Evolutionary conservation across 2,797 vertebrate genomes (phyloP).

Genomic region (Chiloscyllium punctatum): DNA sequence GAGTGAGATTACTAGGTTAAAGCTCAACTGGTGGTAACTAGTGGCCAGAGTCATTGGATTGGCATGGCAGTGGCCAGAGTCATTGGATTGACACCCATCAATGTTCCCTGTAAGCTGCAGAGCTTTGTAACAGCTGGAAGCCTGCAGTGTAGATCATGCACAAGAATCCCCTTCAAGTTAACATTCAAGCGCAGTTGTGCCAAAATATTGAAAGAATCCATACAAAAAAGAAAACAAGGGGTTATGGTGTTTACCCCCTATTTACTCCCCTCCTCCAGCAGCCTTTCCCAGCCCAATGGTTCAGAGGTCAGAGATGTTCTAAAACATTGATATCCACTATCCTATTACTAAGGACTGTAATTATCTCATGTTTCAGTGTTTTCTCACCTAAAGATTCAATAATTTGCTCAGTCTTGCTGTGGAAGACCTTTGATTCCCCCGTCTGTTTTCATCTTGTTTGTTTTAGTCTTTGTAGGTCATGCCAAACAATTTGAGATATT

Average conservation of each 20-base stretch:
- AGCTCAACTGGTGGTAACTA: neutral
- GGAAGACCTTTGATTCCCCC: neutral
- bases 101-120: neutral
- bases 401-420: neutral
- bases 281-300: neutral
- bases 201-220: neutral
- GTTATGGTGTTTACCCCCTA: neutral
- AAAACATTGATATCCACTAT: neutral
- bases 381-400: neutral
- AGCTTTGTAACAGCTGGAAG: no score
- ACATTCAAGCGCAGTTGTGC: no score
- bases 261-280: neutral
- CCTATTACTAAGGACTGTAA: neutral
- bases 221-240: neutral
- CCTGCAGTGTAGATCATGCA: neutral
- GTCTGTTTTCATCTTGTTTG: neutral
- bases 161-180: neutral
- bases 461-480: neutral
- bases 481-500: constrained; percentile 11
- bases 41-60: no score
- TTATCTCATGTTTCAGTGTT: neutral
- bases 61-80: neutral
- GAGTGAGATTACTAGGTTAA: neutral
- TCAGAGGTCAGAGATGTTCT: neutral
- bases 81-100: neutral